Evolutionary conservation across 2,113 vertebrate genomes (phyloP).

Genomic region (Silurus glanis): DNA sequence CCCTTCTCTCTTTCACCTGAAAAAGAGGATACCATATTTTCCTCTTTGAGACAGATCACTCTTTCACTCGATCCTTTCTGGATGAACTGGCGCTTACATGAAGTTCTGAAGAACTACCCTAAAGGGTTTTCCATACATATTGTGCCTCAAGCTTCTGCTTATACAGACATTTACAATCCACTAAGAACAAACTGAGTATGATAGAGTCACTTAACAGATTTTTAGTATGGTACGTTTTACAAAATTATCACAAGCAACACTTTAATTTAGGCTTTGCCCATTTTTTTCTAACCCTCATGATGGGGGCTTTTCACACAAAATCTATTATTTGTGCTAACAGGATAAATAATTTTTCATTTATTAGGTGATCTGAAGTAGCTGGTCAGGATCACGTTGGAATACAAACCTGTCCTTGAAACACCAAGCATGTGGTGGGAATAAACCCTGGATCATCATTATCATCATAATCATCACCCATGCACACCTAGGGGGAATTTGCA

Average conservation of each 20-base stretch:
- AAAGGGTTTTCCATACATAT: conserved; percentile 44
- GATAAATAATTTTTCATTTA: background rate
- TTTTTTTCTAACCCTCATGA: background rate
- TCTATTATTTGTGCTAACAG: background rate
- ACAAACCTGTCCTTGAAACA: background rate
- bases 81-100: conserved; percentile 10
- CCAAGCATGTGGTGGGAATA: background rate
- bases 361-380: background rate
- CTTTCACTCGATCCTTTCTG: background rate
- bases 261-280: background rate
- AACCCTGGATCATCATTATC: too few relatives aligned
- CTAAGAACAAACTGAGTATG: background rate
- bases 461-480: background rate
- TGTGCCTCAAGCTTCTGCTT: background rate
- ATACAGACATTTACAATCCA: background rate
- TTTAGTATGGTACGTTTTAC: background rate
- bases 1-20: background rate
- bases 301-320: background rate
- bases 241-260: background rate
- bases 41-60: conserved; percentile 3
- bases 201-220: background rate
- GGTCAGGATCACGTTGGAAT: background rate
- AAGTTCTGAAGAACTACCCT: conserved; percentile 32
- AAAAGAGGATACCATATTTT: conserved; percentile 32
- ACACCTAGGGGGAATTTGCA: background rate